Base-by-base conservation (phyloP, 1,140 invertebrate species). In the Zaprionus gabonicus region DNA sequence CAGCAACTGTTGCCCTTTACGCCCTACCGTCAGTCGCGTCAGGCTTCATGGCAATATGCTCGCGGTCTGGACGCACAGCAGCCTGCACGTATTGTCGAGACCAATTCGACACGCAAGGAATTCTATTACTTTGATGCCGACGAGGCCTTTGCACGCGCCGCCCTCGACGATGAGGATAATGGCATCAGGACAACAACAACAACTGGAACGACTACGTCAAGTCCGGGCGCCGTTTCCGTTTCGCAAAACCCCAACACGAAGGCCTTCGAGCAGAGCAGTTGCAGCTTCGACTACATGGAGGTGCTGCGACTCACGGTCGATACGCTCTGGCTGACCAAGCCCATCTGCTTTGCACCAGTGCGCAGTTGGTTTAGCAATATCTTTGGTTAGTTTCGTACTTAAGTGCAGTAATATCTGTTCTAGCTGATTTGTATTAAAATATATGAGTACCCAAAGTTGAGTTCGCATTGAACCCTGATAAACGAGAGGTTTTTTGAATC, bases 41-140 rank as follows among this genome's bases (percentile, higher is more conserved):
- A 84, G n/a, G 59, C 67, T 13, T 86, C 81, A 23, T 76, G 66
- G 60, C 80, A 80, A 44, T 72, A 65, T 41, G 85, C 92, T 1
- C 78, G 79, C 0, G 80, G 81, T 34, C 65, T 82, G 44, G 81
- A 80, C 41, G 86, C 79, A 3, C 82, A 92, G 6, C 84, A 87
- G 67, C 81, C 90, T 0, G 46, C 81, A 17, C 76, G 78, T 1
- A 72, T 91, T 1, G 83, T 88, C n/a, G 91, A 91, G 60, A 91
- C 81, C 0, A 93, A 87, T 69, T 93, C 82, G 2, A 92, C 91
- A 15, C 76, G 90, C 12, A 92, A 91, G 56, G 91, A 91, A 20
- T 92, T 92, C 15, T 92, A 92, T 23, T 92, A 80, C 46, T 92
- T 79, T 36, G 90, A 93, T 68, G 92, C 87, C 34, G 87, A 93